Evolutionary conservation across 2,113 vertebrate species (phyloP), one percentile per base, ranked within the genome.

Genomic region (Bostrychus sinensis): DNA sequence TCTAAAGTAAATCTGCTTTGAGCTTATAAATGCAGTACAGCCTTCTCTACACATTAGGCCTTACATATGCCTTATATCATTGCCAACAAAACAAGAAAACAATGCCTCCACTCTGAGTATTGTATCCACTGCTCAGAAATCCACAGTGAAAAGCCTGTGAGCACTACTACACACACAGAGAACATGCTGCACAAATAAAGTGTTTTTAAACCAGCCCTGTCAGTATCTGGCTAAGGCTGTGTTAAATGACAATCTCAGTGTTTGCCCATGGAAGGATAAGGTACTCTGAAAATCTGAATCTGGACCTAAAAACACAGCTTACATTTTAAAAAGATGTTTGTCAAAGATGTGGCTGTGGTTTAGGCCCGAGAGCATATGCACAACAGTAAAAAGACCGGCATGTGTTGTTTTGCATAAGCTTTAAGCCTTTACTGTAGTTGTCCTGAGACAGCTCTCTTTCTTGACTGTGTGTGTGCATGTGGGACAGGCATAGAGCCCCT

Each of bases 351-450:
- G 19, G 25, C 4, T 7, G 25, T 43, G 32, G 12, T 45, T 50
- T 7, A 1, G 32, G 23, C 48, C 45, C 9, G 9, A 38, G 11
- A 61, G 14, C 6, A 0, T 50, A 41, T 48, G 38, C 48, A 53
- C 13, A 70, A 14, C 23, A 45, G 10, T 64, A 25, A 25, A 38
- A 19, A 61, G 45, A 64, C n/a, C n/a, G 39, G 66, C 5, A 54
- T 41, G 41, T 63, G 42, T 72, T 62, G 20, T 57, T 85, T 84
- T 75, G 65, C 78, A 82, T 80, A 72, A 75, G 61, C 76, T 34
- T 62, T 32, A 25, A 70, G n/a, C n/a, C n/a, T n/a, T n/a, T n/a
- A n/a, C n/a, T n/a, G n/a, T n/a, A n/a, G 62, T 60, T 54, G 67
- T 53, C 73, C 41, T 26, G 48, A 62, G 41, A 75, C 37, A 58